Base-by-base conservation (phyloP, 1,140 invertebrate genomes). In the Atta texana region DNA sequence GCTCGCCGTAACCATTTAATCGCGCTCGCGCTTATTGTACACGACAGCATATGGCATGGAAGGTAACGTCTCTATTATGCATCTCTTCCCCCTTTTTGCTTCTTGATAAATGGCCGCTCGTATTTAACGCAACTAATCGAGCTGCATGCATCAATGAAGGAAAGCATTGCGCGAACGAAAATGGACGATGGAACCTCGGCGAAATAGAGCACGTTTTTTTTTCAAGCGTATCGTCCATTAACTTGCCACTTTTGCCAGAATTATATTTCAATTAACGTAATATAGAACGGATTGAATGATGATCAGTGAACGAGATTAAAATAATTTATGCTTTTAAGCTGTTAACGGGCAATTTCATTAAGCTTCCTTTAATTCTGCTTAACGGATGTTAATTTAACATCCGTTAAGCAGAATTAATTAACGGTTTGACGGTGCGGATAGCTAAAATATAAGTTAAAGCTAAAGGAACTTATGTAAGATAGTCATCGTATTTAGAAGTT, bases 61-160 rank as follows among this genome's bases (percentile, higher is more conserved):
- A 92, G 91, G 92, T 92, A 93, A 93, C 92, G 87, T 93, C 92
- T 94, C 92, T 91, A 93, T 93, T 94, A 93, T 91, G 53, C 34
- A 87, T 82, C 24, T 31, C 72, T 34, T 49, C 61, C 75, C 75
- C 51, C 55, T 49, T 44, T 75, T 84, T 49, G 34, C 72, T 80
- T n/a, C 88, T 75, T 92, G 91, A 94, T 93, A 93, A 94, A 94
- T 93, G 88, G 77, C 86, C 44, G 90, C 85, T 88, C 89, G 84
- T 89, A 91, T 90, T 93, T 90, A 89, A 91, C 85, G 77, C 68
- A 84, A 86, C 92, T 94, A 93, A 93, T 93, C 89, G 91, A 71
- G 85, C 51, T 59, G 24, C 84, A 81, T 72, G 61, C 39, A 76
- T 76, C 53, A 87, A 84, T 84, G 75, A n/a, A 66, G 69, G 53